Evolutionary conservation across 2,888 invertebrate genomes (phyloP), one percentile per base, ranked within the genome.

Genomic region (Limnephilus rhombicus): DNA sequence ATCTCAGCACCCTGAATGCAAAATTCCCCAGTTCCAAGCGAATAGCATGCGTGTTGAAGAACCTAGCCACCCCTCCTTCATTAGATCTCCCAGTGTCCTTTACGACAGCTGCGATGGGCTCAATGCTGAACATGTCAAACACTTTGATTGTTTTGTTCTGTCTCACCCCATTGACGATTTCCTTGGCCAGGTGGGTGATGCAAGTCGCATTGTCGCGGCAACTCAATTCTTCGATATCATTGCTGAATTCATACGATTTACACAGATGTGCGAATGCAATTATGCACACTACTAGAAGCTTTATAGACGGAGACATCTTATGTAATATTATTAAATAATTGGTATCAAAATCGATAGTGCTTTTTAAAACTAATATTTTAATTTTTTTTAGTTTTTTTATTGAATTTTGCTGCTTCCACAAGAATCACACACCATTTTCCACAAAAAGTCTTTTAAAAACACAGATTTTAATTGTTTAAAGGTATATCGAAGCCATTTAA

Each of bases 121-220:
- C 96, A 93, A 97, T 95, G 94, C 96, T 96, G 93, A 97, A 94
- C 93, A 96, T 94, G 92, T 97, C 96, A 94, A 97, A 96, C 68
- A 96, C 94, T 94, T 95, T 96, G 92, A 97, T 95, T 90, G 96
- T 95, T 94, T 96, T 96, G 94, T 96, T 96, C 90, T 96, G 95
- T 90, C 96, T 95, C 92, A 97, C 96, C 94, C 96, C 96, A 94
- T 95, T 95, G 92, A 96, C 94, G 89, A 97, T 95, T 93, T 96
- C 96, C 93, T 95, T 95, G 34, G 96, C 95, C 94, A 97, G 94
- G 80, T 95, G 94, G 91, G 97, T 96, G 80, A 97, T 95, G 94
- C 97, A 97, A 93, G 96, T 97, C 68, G 97, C 96, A 95, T 97
- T 97, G 94, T 97, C 97, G 94, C 96, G 96, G 95, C 97, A 97